Percentiles rank a stretch among this genome's conserved stretches.
Evolutionary conservation across 2,113 vertebrate species (phyloP).

Genomic region (Atherinomorus stipes): DNA sequence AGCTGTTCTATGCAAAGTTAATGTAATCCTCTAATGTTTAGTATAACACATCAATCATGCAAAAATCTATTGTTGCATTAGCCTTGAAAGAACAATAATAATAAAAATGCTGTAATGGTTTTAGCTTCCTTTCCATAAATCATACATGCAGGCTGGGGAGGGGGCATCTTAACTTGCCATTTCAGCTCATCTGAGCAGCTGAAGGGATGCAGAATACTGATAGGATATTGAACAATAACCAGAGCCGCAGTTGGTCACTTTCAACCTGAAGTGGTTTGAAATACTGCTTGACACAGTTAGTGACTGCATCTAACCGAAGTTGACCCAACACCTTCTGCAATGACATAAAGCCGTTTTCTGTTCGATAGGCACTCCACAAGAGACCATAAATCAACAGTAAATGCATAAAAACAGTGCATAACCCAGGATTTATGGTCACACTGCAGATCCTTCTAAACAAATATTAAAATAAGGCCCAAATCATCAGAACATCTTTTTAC

Average conservation of each 20-base stretch:
- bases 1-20: conserved; percentile 87
- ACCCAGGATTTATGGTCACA: conserved; percentile 77
- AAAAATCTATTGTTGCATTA: conserved; percentile 90
- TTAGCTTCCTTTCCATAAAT: conserved; percentile 88
- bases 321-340: conserved; percentile 75
- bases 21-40: conserved; percentile 88
- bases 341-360: conserved; percentile 79
- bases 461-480: conserved; percentile 84
- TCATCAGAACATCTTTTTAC: conserved; percentile 66
- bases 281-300: conserved; percentile 67
- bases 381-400: conserved; percentile 82
- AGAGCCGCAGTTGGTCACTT: conserved; percentile 72
- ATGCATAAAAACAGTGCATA: conserved; percentile 80
- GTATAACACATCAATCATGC: conserved; percentile 86
- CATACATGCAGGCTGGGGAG: conserved; percentile 71
- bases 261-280: conserved; percentile 75
- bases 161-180: conserved; percentile 82
- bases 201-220: conserved; percentile 83
- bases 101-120: conserved; percentile 88
- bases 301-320: conserved; percentile 63
- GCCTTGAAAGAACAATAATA: conserved; percentile 89
- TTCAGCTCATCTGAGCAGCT: conserved; percentile 82
- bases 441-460: conserved; percentile 82
- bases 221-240: conserved; percentile 81
- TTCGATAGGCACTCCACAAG: conserved; percentile 80